A percentile compares a stretch with the other conserved stretches of the same genome.
Evolutionary conservation across 1,140 invertebrate species (phyloP).

Genomic region (Cydia strobilella): DNA sequence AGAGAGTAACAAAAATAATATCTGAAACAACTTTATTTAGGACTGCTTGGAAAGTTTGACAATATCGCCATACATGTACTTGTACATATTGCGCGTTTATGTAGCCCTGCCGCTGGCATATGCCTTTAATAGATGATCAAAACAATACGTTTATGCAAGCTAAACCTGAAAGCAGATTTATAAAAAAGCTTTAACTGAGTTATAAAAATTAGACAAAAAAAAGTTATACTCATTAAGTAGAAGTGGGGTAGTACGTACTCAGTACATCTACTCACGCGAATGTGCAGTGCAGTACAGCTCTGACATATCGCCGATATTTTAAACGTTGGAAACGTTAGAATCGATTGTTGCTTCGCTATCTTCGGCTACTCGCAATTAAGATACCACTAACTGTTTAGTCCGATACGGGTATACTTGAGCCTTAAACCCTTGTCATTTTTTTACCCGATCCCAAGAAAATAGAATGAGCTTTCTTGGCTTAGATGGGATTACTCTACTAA

Average conservation of each 20-base stretch:
- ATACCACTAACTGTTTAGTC: neutral
- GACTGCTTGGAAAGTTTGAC: conserved; percentile 26
- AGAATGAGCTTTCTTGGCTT: conserved; percentile 4
- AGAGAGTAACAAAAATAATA: conserved; percentile 24
- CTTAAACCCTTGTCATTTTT: conserved; percentile 11
- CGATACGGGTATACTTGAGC: neutral
- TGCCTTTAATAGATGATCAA: neutral
- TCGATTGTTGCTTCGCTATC: conserved; percentile 5
- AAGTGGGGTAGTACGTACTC: neutral
- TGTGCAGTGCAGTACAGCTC: neutral
- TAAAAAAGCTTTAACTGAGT: neutral
- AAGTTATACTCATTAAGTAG: neutral
- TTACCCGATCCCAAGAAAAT: neutral
- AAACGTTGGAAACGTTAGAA: neutral
- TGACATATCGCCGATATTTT: neutral
- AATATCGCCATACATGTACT: neutral
- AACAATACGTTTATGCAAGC: neutral
- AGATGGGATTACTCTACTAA: conserved; percentile 8
- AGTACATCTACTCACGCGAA: neutral
- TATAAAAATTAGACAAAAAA: neutral
- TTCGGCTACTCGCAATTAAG: neutral
- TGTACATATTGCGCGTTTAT: conserved; percentile 14
- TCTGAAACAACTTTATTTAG: conserved; percentile 22
- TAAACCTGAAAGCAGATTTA: neutral
- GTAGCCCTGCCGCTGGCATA: neutral